Evolutionary conservation across 1,140 invertebrate genomes (phyloP), one percentile per base, ranked within the genome.

Genomic region (Sminthurinus signatus): DNA sequence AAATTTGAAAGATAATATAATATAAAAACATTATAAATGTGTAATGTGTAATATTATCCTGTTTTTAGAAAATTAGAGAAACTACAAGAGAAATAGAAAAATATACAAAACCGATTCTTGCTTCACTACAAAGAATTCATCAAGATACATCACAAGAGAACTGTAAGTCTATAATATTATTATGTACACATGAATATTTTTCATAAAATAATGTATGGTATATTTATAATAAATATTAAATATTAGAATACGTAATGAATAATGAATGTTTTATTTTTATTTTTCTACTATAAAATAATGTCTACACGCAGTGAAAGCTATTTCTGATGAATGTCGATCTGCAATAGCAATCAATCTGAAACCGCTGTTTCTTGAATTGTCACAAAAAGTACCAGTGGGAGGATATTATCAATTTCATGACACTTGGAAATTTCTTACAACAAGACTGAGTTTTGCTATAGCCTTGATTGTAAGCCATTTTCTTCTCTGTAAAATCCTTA

Each of bases 371-470:
- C 67, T 73, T n/a, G 78, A 80, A 66, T 73, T 90, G 31, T 75
- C 81, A 27, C 61, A 72, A 42, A 76, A 86, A 52, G 78, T 88
- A 56, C 85, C 86, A 8, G 58, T 68, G 27, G 82, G 84, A 64
- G 84, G 88, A 67, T 89, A 87, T 78, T 89, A 88, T 75, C 85
- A 89, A 72, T 91, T 85, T 73, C 84, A 92, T 73, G 91, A 95
- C 72, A 87, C 89, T 65, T 95, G 91, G 91, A 81, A 85, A 46
- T 88, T 83, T 75, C 84, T 86, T 64, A 91, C 86, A 0, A 90
- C 94, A 73, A 80, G 86, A n/a, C n/a, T n/a, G n/a, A n/a, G n/a
- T n/a, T n/a, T n/a, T n/a, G n/a, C n/a, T n/a, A n/a, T n/a, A n/a
- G n/a, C n/a, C n/a, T n/a, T n/a, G n/a, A n/a, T n/a, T n/a, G n/a